Conservation (phyloP, 2,797 vertebrate species). For the Scarus forsteni region DNA sequence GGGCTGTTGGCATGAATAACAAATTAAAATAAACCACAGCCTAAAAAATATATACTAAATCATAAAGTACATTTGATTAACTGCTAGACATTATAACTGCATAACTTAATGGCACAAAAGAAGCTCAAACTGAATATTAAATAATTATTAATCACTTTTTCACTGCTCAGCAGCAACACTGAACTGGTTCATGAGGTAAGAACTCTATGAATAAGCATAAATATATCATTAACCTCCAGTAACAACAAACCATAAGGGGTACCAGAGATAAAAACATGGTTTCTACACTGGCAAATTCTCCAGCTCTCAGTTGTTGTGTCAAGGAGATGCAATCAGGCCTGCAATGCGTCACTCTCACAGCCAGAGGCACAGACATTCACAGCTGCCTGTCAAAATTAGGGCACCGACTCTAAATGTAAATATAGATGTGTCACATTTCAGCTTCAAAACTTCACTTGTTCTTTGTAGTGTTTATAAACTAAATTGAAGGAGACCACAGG, state of each 20-base stretch:
- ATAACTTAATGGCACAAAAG: too few relatives aligned
- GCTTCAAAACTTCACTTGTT: conserved; percentile 18
- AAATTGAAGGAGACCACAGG: conserved; percentile 5
- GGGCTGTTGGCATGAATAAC: too few relatives aligned
- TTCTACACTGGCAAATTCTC: conserved; percentile 23
- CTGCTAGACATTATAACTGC: too few relatives aligned
- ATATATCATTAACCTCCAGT: not conserved
- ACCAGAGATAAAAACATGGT: conserved; percentile 7
- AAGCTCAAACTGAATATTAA: too few relatives aligned
- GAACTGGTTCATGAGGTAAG: not conserved
- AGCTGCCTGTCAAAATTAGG: conserved; percentile 69
- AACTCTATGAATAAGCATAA: conserved; percentile 8
- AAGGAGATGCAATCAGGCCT: conserved; percentile 55
- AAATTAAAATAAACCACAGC: too few relatives aligned
- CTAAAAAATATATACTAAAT: too few relatives aligned
- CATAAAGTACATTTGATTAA: too few relatives aligned
- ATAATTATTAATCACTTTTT: too few relatives aligned
- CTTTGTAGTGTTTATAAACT: conserved; percentile 10
- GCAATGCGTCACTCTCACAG: conserved; percentile 67
- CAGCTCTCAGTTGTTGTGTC: conserved; percentile 29
- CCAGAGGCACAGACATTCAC: conserved; percentile 56
- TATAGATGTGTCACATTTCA: conserved; percentile 31
- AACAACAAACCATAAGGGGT: conserved; percentile 17
- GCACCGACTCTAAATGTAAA: conserved; percentile 48
- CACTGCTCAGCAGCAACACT: not conserved